Conservation (phyloP, 2,888 invertebrate genomes). For the Bugulina stolonifera region DNA sequence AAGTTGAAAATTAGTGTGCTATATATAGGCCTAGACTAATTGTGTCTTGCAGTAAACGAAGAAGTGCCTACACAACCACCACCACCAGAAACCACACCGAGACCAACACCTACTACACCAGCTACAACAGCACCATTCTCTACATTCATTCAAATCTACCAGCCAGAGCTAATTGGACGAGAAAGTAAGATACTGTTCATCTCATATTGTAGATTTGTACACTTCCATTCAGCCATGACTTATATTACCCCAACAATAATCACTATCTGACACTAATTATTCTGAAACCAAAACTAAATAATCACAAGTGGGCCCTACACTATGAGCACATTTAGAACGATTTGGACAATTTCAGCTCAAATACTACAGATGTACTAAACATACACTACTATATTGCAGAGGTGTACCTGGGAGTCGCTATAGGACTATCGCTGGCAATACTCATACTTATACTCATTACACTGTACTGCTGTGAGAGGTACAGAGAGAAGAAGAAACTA, state of each 20-base stretch:
- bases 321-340: too few species aligned
- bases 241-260: too few species aligned
- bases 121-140: background rate
- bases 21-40: too few species aligned
- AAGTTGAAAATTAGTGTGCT: too few species aligned
- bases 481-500: background rate
- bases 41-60: background rate
- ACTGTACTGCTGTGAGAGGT: conserved; percentile 5
- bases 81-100: conserved; percentile 10
- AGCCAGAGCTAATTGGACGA: background rate
- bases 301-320: too few species aligned
- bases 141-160: background rate
- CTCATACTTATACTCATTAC: background rate
- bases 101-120: background rate
- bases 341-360: too few species aligned
- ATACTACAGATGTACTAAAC: too few species aligned
- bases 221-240: too few species aligned
- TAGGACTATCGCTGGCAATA: background rate
- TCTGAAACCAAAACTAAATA: too few species aligned
- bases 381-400: background rate
- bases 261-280: too few species aligned
- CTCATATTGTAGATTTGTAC: too few species aligned
- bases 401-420: background rate
- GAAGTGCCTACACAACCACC: background rate
- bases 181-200: too few species aligned